These are phyloP conservation scores for Epinotia ramella DNA, from an alignment of 2,888 invertebrate species.

Conservation along the genomic window DNA sequence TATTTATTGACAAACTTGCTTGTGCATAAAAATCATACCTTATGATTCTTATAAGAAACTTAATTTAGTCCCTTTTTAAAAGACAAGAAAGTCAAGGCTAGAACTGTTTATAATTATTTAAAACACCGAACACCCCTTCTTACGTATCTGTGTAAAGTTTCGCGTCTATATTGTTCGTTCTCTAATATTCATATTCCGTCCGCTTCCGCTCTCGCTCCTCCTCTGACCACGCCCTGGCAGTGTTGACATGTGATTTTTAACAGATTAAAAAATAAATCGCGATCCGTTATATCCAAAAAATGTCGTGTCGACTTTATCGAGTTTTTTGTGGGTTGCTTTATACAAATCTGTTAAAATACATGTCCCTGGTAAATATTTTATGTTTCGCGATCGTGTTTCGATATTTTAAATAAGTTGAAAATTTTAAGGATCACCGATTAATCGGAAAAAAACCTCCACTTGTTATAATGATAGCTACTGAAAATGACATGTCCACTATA, in stretches of 20 bases:
- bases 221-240: slow-evolving; percentile 50
- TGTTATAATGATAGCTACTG: too few species aligned
- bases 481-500: too few species aligned
- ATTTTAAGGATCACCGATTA: not conserved
- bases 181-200: slow-evolving; percentile 32
- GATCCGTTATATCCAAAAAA: not conserved
- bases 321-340: slow-evolving; percentile 3
- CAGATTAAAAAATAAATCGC: slow-evolving; percentile 6
- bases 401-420: not conserved
- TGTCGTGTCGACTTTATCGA: not conserved
- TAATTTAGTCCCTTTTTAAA: not conserved
- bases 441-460: too few species aligned
- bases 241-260: slow-evolving; percentile 22
- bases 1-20: too few species aligned
- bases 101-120: too few species aligned
- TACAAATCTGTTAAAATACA: not conserved
- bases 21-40: too few species aligned
- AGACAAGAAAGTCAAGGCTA: too few species aligned
- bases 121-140: not conserved
- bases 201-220: slow-evolving; percentile 61
- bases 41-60: not conserved
- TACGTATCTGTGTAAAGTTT: not conserved
- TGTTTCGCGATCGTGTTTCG: not conserved
- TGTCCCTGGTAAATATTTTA: not conserved
- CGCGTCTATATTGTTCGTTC: not conserved